These are phyloP conservation scores for Sebastes flavidus DNA, from an alignment of 2,797 vertebrate species.

Conservation along the genomic window DNA sequence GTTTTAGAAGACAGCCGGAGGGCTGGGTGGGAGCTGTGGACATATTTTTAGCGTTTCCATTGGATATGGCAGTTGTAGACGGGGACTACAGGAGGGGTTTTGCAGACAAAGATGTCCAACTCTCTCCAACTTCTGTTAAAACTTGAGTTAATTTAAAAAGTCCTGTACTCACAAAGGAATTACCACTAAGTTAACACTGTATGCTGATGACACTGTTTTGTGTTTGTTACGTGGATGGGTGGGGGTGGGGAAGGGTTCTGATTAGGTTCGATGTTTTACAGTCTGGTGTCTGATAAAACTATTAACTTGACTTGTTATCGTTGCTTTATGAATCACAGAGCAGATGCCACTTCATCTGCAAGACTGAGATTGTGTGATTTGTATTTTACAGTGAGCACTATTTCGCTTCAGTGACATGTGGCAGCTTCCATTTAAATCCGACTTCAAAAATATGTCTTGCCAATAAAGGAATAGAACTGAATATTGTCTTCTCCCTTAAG, in stretches of 20 bases:
- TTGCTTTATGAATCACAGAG: constrained; percentile 77
- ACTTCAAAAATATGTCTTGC: constrained; percentile 74
- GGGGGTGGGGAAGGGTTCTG: constrained; percentile 37
- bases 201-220: constrained; percentile 72
- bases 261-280: constrained; percentile 66
- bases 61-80: constrained; percentile 20
- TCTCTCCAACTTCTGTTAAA: constrained; percentile 49
- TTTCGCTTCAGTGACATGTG: constrained; percentile 82
- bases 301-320: constrained; percentile 66
- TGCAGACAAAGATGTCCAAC: constrained; percentile 27
- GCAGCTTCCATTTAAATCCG: constrained; percentile 81
- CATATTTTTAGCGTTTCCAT: constrained; percentile 22
- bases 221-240: constrained; percentile 62
- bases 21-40: constrained; percentile 7
- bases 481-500: constrained; percentile 74
- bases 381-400: constrained; percentile 82
- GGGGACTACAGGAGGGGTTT: constrained; percentile 7
- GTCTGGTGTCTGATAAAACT: constrained; percentile 68
- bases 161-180: constrained; percentile 50
- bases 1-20: constrained; percentile 14
- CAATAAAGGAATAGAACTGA: constrained; percentile 80
- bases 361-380: constrained; percentile 80
- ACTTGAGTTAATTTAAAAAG: constrained; percentile 46
- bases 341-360: constrained; percentile 77
- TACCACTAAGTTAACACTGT: constrained; percentile 73